Percentiles rank a stretch among this genome's conserved stretches.
Evolutionary conservation across 2,888 invertebrate species (phyloP).

Genomic region (Chrysopilus asiliformis): DNA sequence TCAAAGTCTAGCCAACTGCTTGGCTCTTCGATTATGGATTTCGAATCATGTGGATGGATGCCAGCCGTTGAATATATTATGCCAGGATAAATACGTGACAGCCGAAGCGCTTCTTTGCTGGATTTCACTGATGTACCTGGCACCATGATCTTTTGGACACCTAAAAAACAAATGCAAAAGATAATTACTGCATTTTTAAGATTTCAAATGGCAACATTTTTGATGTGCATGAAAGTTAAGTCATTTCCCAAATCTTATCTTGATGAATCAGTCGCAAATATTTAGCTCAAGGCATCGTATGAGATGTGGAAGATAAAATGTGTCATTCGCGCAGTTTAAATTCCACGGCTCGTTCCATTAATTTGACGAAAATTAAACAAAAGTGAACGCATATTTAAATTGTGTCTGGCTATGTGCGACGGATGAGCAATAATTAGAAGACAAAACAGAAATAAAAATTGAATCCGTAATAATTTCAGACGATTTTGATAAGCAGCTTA

Average conservation of each 20-base stretch:
- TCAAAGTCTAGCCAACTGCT: slow-evolving; percentile 64
- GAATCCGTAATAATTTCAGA: too few relatives aligned
- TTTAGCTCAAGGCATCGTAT: neutral
- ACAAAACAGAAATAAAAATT: too few relatives aligned
- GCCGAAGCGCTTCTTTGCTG: slow-evolving; percentile 78
- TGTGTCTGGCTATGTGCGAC: too few relatives aligned
- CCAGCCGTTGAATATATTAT: slow-evolving; percentile 84
- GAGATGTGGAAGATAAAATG: neutral
- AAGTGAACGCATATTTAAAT: too few relatives aligned
- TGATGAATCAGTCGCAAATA: neutral
- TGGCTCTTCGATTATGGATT: slow-evolving; percentile 59
- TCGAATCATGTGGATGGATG: slow-evolving; percentile 88
- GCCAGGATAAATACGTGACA: slow-evolving; percentile 81
- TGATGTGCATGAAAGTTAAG: neutral
- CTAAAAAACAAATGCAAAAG: slow-evolving; percentile 40
- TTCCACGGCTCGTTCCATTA: too few relatives aligned
- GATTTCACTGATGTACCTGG: slow-evolving; percentile 80
- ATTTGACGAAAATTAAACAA: too few relatives aligned
- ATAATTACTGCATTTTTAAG: neutral
- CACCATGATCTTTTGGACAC: slow-evolving; percentile 89
- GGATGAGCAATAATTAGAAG: too few relatives aligned
- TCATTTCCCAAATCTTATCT: neutral
- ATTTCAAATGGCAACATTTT: neutral
- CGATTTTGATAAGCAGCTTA: too few relatives aligned
- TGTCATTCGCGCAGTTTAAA: too few relatives aligned